Percentiles rank a stretch among this genome's conserved stretches.
phyloP scores from a whole-genome alignment of 35 echinoderm and acorn worm genomes.

The Lytechinus variegatus region DNA sequence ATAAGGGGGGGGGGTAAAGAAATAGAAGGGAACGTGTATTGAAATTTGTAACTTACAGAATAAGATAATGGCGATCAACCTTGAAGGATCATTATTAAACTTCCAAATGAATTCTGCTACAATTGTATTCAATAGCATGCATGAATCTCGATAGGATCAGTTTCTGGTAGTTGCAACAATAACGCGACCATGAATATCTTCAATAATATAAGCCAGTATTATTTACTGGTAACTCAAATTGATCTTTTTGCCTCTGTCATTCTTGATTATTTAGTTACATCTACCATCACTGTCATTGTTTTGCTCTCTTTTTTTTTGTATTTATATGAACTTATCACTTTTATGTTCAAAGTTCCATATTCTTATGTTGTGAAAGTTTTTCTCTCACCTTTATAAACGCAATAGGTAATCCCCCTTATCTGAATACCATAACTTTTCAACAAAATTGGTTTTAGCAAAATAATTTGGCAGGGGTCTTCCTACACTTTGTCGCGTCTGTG shows the following conservation, averaged over 20 bases:
- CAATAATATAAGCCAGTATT: not conserved
- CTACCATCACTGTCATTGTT: not conserved
- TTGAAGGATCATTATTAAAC: no score
- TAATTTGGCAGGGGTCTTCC: no score
- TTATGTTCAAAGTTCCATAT: not conserved
- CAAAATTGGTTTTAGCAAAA: no score
- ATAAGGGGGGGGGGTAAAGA: not conserved
- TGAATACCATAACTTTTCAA: no score
- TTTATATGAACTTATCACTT: not conserved
- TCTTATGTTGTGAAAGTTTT: no score
- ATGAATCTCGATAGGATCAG: not conserved
- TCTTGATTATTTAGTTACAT: no score
- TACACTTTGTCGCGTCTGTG: no score
- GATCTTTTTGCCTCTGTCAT: not conserved
- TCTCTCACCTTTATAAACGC: no score
- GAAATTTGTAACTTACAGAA: not conserved
- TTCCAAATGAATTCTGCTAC: no score
- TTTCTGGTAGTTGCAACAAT: not conserved
- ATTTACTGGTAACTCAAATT: not conserved
- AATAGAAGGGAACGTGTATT: not conserved
- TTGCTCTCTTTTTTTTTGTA: not conserved
- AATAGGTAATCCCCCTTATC: no score
- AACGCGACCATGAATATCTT: not conserved
- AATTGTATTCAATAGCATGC: no score
- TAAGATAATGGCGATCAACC: not conserved